Evolutionary conservation across 2,888 invertebrate genomes (phyloP).

Genomic region (Crocallis elinguaria): DNA sequence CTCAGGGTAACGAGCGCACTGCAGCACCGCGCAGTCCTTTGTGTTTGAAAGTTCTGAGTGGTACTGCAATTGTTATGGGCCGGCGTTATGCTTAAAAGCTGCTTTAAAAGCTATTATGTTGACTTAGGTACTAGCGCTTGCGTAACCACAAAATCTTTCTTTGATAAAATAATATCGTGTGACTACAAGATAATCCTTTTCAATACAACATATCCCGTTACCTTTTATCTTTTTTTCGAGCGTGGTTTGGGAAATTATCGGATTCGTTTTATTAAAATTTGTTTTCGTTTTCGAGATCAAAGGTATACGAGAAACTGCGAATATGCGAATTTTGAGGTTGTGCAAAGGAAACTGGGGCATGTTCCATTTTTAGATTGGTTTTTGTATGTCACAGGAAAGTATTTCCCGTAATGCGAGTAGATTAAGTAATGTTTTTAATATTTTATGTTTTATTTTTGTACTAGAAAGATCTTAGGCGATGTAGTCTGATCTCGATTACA

Average conservation of each 20-base stretch:
- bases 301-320: conserved; percentile 37
- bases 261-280: conserved; percentile 52
- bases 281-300: conserved; percentile 47
- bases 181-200: conserved; percentile 10
- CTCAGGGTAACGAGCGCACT: too few species aligned
- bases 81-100: too few species aligned
- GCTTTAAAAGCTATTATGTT: too few species aligned
- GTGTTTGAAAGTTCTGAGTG: too few species aligned
- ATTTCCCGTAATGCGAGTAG: conserved; percentile 9
- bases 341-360: conserved; percentile 20
- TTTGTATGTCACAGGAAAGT: conserved; percentile 16
- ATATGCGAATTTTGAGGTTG: conserved; percentile 22
- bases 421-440: conserved; percentile 6
- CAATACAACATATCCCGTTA: conserved; percentile 28
- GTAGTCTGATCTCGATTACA: too few species aligned
- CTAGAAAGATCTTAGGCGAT: too few species aligned
- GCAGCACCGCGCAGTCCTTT: too few species aligned
- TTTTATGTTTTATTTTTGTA: conserved; percentile 5
- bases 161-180: neutral
- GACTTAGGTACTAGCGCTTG: neutral
- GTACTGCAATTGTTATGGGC: too few species aligned
- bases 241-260: conserved; percentile 45
- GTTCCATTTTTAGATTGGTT: conserved; percentile 26
- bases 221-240: conserved; percentile 37
- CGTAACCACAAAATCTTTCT: neutral